Conservation (phyloP, 1,140 invertebrate species). For the Thaumetopoea pityocampa region DNA sequence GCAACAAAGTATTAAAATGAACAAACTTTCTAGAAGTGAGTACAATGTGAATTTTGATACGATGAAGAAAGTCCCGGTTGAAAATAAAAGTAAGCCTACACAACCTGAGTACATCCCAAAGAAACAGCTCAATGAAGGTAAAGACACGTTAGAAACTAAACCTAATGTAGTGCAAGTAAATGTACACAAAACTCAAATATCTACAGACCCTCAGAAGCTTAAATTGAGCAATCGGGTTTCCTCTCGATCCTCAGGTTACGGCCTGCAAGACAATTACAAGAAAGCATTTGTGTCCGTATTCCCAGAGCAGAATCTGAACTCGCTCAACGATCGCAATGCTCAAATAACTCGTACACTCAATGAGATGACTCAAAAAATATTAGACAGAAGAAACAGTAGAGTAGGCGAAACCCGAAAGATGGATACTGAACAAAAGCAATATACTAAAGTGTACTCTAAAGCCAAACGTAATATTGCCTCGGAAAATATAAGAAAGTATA, state of each 20-base stretch:
- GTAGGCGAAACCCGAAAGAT: constrained; percentile 18
- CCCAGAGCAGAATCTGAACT: constrained; percentile 24
- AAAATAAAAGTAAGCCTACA: no score
- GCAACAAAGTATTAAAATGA: no score
- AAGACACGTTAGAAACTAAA: constrained; percentile 12
- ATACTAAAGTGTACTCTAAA: constrained; percentile 2
- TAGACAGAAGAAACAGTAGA: constrained; percentile 13
- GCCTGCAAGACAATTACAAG: constrained; percentile 8
- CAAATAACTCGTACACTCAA: constrained; percentile 17
- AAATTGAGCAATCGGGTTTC: constrained; percentile 18
- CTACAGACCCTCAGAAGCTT: constrained; percentile 22
- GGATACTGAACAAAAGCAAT: constrained; percentile 5
- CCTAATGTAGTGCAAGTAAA: constrained; percentile 24
- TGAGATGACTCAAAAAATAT: constrained; percentile 15
- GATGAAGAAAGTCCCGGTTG: no score
- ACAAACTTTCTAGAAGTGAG: no score
- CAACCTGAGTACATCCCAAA: background rate
- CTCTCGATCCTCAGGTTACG: constrained; percentile 5
- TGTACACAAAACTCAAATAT: constrained; percentile 20
- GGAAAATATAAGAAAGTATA: constrained; percentile 25
- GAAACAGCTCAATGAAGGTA: constrained; percentile 5
- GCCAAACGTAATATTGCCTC: constrained; percentile 12
- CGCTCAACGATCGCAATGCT: constrained; percentile 23
- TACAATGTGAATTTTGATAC: no score
- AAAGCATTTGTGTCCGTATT: constrained; percentile 11